Percentiles rank a stretch among this genome's conserved stretches.
Conservation (phyloP, 1,140 invertebrate species). For the Megalonaias nervosa region DNA sequence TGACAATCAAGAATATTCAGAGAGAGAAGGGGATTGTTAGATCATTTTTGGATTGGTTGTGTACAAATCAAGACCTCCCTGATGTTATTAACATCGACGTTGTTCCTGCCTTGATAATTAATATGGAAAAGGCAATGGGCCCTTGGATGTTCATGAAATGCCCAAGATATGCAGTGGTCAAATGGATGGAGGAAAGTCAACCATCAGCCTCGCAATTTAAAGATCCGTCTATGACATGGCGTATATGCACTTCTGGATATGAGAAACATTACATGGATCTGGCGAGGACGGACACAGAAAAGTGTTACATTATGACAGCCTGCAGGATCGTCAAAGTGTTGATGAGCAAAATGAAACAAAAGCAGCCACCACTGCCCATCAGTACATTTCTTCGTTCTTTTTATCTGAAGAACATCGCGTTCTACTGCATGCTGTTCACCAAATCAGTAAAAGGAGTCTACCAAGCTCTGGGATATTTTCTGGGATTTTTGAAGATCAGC, state of each 20-base stretch:
- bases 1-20: too few relatives aligned
- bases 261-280: conserved; percentile 13
- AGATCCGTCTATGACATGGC: not conserved
- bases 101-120: too few relatives aligned
- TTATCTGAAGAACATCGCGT: conserved; percentile 23
- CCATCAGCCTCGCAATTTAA: not conserved
- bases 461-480: not conserved
- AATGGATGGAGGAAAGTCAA: conserved; percentile 5
- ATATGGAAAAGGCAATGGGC: not conserved
- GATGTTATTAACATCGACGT: too few relatives aligned
- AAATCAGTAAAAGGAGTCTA: not conserved
- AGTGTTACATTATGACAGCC: conserved; percentile 6
- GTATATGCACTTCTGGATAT: conserved; percentile 8
- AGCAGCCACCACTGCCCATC: not conserved
- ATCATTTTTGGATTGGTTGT: too few relatives aligned
- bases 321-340: not conserved
- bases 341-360: not conserved
- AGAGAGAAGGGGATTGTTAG: too few relatives aligned
- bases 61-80: too few relatives aligned
- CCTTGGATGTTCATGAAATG: not conserved
- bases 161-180: conserved; percentile 9
- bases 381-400: conserved; percentile 10
- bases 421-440: conserved; percentile 4
- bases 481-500: not conserved
- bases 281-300: not conserved